These are phyloP conservation scores for Gopherus flavomarginatus DNA, from an alignment of 2,113 vertebrate genomes.

Conservation along the genomic window DNA sequence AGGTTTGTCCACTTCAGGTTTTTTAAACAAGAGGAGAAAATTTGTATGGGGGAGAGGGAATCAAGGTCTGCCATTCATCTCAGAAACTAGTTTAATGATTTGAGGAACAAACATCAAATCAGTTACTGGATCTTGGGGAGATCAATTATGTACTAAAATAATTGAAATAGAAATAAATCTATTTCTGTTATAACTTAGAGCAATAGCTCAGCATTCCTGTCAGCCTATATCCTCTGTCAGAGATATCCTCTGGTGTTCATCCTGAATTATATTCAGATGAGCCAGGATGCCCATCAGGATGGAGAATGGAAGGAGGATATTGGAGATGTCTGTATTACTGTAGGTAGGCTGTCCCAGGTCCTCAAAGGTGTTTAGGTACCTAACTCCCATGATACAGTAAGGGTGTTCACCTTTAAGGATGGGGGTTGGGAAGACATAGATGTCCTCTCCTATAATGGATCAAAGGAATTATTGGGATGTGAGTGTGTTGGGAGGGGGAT, in stretches of 20 bases:
- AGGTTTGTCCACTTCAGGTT: not conserved
- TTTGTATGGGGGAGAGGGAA: not conserved
- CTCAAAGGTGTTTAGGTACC: not conserved
- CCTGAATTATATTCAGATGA: not conserved
- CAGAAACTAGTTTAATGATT: not conserved
- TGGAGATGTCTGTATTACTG: not conserved
- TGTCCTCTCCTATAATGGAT: not conserved
- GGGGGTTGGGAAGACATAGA: not conserved
- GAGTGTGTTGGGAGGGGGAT: not conserved
- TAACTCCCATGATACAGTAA: not conserved
- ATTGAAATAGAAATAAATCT: not conserved
- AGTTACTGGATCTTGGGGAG: not conserved
- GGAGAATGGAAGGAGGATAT: not conserved
- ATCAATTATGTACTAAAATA: not conserved
- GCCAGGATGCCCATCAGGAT: not conserved
- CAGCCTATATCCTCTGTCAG: not conserved
- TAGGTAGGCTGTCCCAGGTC: not conserved
- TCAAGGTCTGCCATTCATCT: not conserved
- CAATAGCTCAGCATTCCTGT: not conserved
- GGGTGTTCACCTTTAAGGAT: not conserved
- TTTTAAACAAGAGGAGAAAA: not conserved
- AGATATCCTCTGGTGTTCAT: not conserved
- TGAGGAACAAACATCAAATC: not conserved
- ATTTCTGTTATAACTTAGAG: not conserved
- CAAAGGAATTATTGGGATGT: not conserved